phyloP scores from a whole-genome alignment of 2,113 vertebrate genomes.

The Podocnemis expansa region DNA sequence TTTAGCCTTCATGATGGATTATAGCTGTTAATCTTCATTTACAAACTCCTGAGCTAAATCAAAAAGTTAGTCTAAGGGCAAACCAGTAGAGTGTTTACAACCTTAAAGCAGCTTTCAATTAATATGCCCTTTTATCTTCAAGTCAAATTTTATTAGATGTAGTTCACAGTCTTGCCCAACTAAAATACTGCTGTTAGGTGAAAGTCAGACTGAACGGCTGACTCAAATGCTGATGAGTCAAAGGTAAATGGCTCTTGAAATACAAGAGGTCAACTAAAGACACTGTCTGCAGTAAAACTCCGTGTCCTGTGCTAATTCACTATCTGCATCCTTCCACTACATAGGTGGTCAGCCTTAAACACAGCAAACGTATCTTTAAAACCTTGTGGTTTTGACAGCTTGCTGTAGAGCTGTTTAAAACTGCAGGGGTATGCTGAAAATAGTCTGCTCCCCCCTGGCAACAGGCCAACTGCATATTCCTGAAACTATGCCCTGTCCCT shows the following conservation, averaged over 20 bases:
- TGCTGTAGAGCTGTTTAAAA: background rate
- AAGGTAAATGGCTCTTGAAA: background rate
- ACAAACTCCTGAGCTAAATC: background rate
- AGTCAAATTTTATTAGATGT: background rate
- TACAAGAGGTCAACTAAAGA: background rate
- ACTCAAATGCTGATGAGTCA: background rate
- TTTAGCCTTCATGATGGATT: background rate
- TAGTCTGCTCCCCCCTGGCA: background rate
- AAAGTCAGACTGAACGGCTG: background rate
- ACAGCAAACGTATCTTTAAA: background rate
- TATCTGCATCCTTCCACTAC: background rate
- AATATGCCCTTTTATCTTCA: background rate
- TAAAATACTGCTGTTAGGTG: rapidly evolving
- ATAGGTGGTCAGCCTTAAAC: background rate
- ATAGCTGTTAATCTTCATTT: background rate
- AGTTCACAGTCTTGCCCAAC: background rate
- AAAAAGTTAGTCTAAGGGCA: background rate
- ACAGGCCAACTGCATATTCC: background rate
- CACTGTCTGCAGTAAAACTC: background rate
- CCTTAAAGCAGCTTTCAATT: background rate
- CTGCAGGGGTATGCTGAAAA: background rate
- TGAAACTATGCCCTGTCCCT: background rate
- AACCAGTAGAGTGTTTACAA: background rate
- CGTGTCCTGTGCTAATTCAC: background rate
- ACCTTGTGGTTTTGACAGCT: background rate